These are phyloP conservation scores for Ophion costatus DNA, from an alignment of 2,888 invertebrate genomes.

Conservation along the genomic window DNA sequence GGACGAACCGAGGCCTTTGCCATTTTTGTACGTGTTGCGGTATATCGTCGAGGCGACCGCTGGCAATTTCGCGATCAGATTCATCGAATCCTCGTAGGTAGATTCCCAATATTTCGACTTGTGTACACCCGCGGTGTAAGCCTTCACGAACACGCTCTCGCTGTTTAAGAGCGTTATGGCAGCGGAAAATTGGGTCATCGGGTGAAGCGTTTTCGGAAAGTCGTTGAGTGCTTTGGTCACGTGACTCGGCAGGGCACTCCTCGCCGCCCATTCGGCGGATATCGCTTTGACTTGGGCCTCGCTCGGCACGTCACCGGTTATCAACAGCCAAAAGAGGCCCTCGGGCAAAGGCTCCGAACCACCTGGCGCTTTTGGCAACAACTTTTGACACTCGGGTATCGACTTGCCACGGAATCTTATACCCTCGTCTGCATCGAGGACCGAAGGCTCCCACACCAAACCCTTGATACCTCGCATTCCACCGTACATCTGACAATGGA, in stretches of 20 bases:
- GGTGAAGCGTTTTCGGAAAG: constrained; percentile 94
- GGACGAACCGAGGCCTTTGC: constrained; percentile 93
- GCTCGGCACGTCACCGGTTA: constrained; percentile 95
- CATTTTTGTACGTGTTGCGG: constrained; percentile 90
- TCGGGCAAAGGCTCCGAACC: constrained; percentile 95
- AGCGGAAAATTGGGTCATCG: constrained; percentile 97
- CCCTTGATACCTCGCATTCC: constrained; percentile 99
- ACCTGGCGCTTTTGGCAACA: constrained; percentile 92
- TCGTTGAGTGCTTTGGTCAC: constrained; percentile 97
- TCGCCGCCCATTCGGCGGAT: constrained; percentile 87
- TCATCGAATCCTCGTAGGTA: constrained; percentile 96
- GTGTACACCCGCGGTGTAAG: constrained; percentile 94
- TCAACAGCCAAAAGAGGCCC: constrained; percentile 96
- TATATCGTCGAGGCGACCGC: constrained; percentile 97
- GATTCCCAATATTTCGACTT: constrained; percentile 96
- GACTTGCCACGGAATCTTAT: constrained; percentile 97
- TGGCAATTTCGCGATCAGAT: constrained; percentile 96
- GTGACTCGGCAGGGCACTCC: constrained; percentile 92
- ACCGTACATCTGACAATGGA: constrained; percentile 90
- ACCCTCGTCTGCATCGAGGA: constrained; percentile 97
- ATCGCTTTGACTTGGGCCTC: constrained; percentile 88
- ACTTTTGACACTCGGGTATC: constrained; percentile 96
- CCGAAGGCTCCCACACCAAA: constrained; percentile 97
- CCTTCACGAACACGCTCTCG: constrained; percentile 96
- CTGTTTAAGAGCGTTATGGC: constrained; percentile 96